These are phyloP conservation scores for Spondyliosoma cantharus DNA, from an alignment of 2,797 vertebrate species.

Conservation along the genomic window DNA sequence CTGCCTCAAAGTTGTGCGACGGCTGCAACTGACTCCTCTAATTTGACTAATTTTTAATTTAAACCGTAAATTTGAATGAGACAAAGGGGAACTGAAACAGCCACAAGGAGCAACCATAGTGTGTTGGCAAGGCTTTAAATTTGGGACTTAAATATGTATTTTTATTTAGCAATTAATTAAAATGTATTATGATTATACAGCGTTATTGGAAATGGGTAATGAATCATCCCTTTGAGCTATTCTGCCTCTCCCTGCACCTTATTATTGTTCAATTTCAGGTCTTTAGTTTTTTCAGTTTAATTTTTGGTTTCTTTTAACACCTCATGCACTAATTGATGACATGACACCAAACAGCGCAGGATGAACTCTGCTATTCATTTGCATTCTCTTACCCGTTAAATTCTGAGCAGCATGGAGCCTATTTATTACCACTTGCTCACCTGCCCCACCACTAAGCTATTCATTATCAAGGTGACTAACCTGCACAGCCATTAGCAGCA, in stretches of 20 bases:
- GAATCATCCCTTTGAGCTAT: background rate
- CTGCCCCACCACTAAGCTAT: constrained; percentile 64
- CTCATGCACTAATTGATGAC: constrained; percentile 17
- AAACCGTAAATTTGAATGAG: background rate
- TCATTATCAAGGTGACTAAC: constrained; percentile 71
- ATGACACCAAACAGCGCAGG: constrained; percentile 14
- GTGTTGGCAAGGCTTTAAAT: background rate
- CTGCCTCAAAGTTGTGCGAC: background rate
- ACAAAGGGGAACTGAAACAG: background rate
- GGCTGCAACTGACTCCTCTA: background rate
- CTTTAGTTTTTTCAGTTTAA: background rate
- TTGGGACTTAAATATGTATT: background rate
- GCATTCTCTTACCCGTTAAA: constrained; percentile 40
- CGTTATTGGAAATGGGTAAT: background rate
- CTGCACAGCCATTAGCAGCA: constrained; percentile 58
- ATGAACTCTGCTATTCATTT: constrained; percentile 39
- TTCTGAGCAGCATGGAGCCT: constrained; percentile 26
- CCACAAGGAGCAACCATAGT: background rate
- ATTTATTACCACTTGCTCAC: constrained; percentile 63
- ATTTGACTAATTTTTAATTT: background rate
- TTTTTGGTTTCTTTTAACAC: background rate
- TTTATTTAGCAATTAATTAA: background rate
- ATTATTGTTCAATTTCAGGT: background rate
- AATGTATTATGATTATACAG: background rate
- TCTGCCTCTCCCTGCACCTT: background rate